Conservation (phyloP, 2,888 invertebrate genomes). For the Crioceris asparagi region DNA sequence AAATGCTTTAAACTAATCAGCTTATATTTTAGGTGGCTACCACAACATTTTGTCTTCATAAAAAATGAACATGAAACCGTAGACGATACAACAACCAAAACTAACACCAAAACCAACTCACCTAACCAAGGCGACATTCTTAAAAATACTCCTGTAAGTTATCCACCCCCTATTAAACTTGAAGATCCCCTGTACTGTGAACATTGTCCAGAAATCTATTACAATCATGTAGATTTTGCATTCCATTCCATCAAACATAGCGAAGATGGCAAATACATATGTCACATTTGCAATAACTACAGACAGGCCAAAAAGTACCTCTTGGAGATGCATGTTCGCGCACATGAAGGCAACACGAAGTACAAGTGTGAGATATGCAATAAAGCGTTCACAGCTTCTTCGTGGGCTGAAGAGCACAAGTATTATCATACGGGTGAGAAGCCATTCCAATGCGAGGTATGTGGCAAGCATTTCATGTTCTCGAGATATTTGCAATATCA, state of each 20-base stretch:
- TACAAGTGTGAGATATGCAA: conserved; percentile 31
- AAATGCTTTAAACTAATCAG: too few relatives aligned
- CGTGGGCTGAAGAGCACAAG: conserved; percentile 25
- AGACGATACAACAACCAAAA: too few relatives aligned
- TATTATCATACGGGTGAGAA: conserved; percentile 31
- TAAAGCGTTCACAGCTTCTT: conserved; percentile 27
- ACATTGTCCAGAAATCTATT: conserved; percentile 36
- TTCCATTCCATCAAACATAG: conserved; percentile 26
- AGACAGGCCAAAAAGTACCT: conserved; percentile 25
- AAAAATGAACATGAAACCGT: too few relatives aligned
- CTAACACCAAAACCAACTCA: too few relatives aligned
- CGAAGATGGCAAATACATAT: conserved; percentile 23
- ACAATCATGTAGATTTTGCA: conserved; percentile 27
- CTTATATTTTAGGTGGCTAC: too few relatives aligned
- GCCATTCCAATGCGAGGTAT: conserved; percentile 42
- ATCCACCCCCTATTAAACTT: conserved; percentile 17
- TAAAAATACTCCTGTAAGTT: too few relatives aligned
- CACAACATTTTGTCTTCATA: too few relatives aligned
- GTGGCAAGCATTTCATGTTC: conserved; percentile 41
- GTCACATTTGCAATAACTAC: conserved; percentile 28
- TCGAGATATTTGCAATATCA: conserved; percentile 42
- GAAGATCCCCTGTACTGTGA: conserved; percentile 31
- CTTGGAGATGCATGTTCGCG: conserved; percentile 33
- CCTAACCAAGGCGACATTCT: too few relatives aligned
- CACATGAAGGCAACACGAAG: conserved; percentile 35